These are phyloP conservation scores for Sparidentex hasta DNA, from an alignment of 2,797 vertebrate species.

Conservation along the genomic window DNA sequence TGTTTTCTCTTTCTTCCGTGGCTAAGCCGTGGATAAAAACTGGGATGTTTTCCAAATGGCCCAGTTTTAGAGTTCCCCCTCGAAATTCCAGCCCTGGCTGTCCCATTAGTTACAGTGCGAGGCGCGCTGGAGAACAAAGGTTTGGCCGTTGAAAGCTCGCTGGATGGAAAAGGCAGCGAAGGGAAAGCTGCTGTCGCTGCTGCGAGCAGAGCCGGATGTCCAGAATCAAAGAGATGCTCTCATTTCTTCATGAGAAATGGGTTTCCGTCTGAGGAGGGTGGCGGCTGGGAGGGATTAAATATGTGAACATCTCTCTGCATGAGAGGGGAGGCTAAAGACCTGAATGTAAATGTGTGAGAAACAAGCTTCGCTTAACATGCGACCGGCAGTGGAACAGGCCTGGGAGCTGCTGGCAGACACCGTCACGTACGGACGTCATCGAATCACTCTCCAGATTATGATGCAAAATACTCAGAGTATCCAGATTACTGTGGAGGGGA, in stretches of 20 bases:
- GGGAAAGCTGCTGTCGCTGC: conserved; percentile 43
- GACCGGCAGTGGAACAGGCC: conserved; percentile 6
- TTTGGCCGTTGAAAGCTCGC: conserved; percentile 59
- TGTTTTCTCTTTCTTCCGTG: conserved; percentile 22
- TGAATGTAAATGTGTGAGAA: conserved; percentile 14
- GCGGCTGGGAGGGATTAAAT: conserved; percentile 33
- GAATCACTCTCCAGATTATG: background rate
- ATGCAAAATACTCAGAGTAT: conserved; percentile 6
- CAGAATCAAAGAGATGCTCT: conserved; percentile 57
- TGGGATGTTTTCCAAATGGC: conserved; percentile 72
- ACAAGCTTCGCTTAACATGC: conserved; percentile 24
- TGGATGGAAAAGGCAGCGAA: conserved; percentile 48
- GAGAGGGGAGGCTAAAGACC: conserved; percentile 7
- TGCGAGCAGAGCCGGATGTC: conserved; percentile 51
- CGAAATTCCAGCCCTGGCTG: conserved; percentile 55
- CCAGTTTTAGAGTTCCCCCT: conserved; percentile 60
- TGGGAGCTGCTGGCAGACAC: background rate
- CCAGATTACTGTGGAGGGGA: background rate
- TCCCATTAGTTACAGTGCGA: conserved; percentile 65
- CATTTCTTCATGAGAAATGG: conserved; percentile 36
- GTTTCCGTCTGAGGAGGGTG: background rate
- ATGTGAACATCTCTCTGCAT: conserved; percentile 33
- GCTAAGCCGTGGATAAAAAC: conserved; percentile 62
- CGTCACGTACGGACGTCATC: background rate
- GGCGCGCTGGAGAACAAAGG: conserved; percentile 59